A percentile compares a stretch with the other conserved stretches of the same genome.
Evolutionary conservation across 2,797 vertebrate species (phyloP).

Genomic region (Lithobates pipiens): DNA sequence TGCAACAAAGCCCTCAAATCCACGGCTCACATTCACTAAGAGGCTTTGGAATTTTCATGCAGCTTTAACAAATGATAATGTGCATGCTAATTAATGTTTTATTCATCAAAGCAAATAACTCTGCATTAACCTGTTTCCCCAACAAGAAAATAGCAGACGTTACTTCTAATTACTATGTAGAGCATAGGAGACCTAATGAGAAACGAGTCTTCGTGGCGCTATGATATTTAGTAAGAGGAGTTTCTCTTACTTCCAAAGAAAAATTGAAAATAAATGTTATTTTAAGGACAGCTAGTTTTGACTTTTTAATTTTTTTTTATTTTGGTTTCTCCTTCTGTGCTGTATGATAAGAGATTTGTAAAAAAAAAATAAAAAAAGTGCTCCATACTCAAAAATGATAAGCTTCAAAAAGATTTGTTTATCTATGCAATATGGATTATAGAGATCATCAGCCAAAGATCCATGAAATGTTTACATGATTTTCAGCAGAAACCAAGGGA

Average conservation of each 20-base stretch:
- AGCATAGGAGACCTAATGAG: background rate
- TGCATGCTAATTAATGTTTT: slow-evolving; percentile 41
- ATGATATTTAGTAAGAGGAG: slow-evolving; percentile 1
- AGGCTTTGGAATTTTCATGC: slow-evolving; percentile 30
- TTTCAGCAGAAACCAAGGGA: no score
- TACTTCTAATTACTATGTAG: slow-evolving; percentile 7
- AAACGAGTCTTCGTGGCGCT: background rate
- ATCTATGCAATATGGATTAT: no score
- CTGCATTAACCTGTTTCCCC: slow-evolving; percentile 8
- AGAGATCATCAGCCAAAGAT: no score
- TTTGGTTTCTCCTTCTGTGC: no score
- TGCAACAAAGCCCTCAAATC: slow-evolving; percentile 5
- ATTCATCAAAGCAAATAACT: slow-evolving; percentile 20
- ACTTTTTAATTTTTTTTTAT: no score
- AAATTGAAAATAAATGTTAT: background rate
- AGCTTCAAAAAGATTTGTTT: no score
- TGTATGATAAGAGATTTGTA: no score
- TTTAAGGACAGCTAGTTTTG: background rate
- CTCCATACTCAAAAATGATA: no score
- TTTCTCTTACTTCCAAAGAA: background rate
- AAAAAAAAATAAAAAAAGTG: no score
- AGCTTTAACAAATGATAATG: slow-evolving; percentile 12
- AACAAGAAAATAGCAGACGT: background rate
- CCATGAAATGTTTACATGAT: no score
- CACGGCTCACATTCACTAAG: slow-evolving; percentile 25